These are phyloP conservation scores for Acanthornis magna DNA, from an alignment of 2,797 vertebrate genomes.

Conservation along the genomic window DNA sequence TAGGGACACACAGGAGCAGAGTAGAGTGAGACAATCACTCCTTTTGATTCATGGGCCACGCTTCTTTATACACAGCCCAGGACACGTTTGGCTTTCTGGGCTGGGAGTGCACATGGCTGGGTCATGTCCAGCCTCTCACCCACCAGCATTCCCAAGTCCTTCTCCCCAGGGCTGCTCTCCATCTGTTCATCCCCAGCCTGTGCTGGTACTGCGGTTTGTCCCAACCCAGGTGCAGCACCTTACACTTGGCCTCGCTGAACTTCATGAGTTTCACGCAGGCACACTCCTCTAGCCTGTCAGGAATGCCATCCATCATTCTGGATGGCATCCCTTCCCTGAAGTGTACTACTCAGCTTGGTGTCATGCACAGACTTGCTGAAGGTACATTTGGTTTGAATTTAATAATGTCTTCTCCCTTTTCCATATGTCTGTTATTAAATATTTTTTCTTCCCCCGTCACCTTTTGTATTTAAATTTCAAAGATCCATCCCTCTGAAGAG, in stretches of 20 bases:
- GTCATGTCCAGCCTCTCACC: neutral
- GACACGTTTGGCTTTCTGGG: rapidly evolving
- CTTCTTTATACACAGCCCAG: neutral
- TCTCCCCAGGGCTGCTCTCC: neutral
- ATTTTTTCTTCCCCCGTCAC: neutral
- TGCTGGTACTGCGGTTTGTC: rapidly evolving
- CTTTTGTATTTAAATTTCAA: conserved; percentile 9
- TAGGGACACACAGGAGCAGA: neutral
- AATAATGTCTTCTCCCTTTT: neutral
- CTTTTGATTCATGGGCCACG: rapidly evolving
- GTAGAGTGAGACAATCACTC: neutral
- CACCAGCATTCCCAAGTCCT: neutral
- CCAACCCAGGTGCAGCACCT: rapidly evolving
- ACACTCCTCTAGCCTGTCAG: neutral
- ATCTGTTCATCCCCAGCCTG: rapidly evolving
- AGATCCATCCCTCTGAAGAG: neutral
- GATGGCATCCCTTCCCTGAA: neutral
- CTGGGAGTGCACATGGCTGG: rapidly evolving
- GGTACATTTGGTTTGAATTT: neutral
- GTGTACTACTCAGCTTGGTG: rapidly evolving
- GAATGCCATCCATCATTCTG: neutral
- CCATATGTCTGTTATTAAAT: neutral
- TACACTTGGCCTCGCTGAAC: neutral
- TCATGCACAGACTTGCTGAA: neutral
- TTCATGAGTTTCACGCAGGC: neutral